These are phyloP conservation scores for Orthosia gothica DNA, from an alignment of 2,888 invertebrate species.

Conservation along the genomic window DNA sequence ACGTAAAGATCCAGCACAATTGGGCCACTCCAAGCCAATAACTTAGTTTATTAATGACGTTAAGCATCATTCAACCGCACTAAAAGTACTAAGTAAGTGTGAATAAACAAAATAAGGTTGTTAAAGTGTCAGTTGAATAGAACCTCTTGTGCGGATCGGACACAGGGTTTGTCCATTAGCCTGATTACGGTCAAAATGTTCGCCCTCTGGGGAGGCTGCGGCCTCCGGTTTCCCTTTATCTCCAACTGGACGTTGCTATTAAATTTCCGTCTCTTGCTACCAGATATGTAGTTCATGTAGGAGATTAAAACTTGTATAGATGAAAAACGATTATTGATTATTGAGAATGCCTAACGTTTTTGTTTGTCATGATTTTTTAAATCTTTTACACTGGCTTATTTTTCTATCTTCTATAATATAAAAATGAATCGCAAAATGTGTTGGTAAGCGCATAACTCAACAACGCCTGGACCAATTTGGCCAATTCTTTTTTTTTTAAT, in stretches of 20 bases:
- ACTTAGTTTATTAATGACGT: conserved; percentile 63
- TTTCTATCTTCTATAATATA: too few relatives aligned
- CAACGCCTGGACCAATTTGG: too few relatives aligned
- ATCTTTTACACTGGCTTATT: neutral
- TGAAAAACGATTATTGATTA: conserved; percentile 6
- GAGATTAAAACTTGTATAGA: conserved; percentile 44
- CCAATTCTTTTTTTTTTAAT: too few relatives aligned
- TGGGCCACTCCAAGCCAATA: conserved; percentile 41
- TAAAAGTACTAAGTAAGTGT: conserved; percentile 79
- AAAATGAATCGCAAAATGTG: too few relatives aligned
- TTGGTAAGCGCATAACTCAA: too few relatives aligned
- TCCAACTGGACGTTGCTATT: conserved; percentile 71
- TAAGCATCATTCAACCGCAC: conserved; percentile 70
- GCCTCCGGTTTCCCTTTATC: conserved; percentile 78
- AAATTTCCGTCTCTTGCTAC: conserved; percentile 61
- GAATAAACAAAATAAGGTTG: conserved; percentile 83
- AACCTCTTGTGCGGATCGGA: conserved; percentile 82
- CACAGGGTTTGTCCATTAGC: conserved; percentile 88
- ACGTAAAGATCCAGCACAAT: conserved; percentile 32
- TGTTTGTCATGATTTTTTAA: neutral
- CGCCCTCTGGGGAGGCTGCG: conserved; percentile 81
- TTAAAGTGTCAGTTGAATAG: conserved; percentile 84
- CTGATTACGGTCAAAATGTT: conserved; percentile 89
- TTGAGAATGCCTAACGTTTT: neutral
- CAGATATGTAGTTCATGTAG: conserved; percentile 48